Conservation (phyloP, 64 coral and sea anemone species). For the Montipora cactus region DNA sequence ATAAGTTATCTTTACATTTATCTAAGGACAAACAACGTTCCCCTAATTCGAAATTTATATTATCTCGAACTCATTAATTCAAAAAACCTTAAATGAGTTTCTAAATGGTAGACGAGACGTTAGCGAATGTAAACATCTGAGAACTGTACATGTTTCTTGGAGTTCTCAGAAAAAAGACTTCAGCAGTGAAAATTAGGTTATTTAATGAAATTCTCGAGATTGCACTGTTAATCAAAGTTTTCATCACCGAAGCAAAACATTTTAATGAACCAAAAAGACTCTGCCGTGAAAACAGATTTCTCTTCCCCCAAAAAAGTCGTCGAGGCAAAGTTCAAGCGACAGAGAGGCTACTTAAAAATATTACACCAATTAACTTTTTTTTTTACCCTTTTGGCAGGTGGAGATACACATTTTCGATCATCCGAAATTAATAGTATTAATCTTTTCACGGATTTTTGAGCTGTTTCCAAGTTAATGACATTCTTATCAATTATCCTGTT, state of each 20-base stretch:
- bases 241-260: background rate
- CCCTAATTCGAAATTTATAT: conserved; percentile 21
- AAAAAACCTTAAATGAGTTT: background rate
- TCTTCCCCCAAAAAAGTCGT: background rate
- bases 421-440: background rate
- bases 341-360: background rate
- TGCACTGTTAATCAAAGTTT: background rate
- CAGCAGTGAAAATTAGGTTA: background rate
- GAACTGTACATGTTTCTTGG: no score
- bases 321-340: no score
- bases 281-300: background rate
- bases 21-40: conserved; percentile 42
- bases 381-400: background rate
- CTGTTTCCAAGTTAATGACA: conserved; percentile 19
- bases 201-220: background rate
- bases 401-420: background rate
- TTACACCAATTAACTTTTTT: background rate
- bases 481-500: background rate
- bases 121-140: no score
- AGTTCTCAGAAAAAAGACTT: no score
- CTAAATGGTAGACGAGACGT: background rate
- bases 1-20: conserved; percentile 38
- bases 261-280: background rate
- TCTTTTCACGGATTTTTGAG: background rate
- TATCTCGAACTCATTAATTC: conserved; percentile 8